These are phyloP conservation scores for Scomberomorus guttatus DNA, from an alignment of 2,797 vertebrate species.

Conservation along the genomic window DNA sequence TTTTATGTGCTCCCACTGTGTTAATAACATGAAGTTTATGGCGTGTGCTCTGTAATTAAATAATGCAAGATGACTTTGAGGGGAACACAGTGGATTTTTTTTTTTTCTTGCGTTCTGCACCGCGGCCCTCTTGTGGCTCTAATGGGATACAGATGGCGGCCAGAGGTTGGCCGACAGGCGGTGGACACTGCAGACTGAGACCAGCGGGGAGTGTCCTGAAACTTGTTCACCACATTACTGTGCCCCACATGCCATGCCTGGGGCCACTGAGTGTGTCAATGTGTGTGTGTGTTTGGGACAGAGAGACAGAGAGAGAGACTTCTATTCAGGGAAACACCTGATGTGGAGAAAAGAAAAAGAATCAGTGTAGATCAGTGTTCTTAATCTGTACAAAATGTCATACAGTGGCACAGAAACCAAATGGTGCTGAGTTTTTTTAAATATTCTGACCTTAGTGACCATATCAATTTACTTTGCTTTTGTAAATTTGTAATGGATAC, in stretches of 20 bases:
- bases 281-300: constrained; percentile 39
- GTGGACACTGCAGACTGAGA: constrained; percentile 71
- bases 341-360: constrained; percentile 6
- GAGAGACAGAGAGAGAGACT: constrained; percentile 9
- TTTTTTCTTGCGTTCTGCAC: constrained; percentile 45
- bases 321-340: constrained; percentile 15
- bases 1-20: constrained; percentile 78
- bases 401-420: not conserved
- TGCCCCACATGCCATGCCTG: constrained; percentile 62
- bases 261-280: constrained; percentile 36
- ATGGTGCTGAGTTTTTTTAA: not conserved
- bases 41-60: constrained; percentile 80
- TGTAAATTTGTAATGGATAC: constrained; percentile 2
- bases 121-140: constrained; percentile 68
- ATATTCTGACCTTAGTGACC: too few species aligned
- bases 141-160: constrained; percentile 82
- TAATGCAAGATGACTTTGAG: constrained; percentile 78
- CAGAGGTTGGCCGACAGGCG: constrained; percentile 73
- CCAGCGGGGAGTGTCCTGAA: constrained; percentile 75
- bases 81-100: constrained; percentile 48
- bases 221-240: constrained; percentile 68
- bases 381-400: constrained; percentile 5
- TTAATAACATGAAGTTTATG: constrained; percentile 80
- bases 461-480: not conserved
- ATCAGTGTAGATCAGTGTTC: not conserved